Evolutionary conservation across 2,113 vertebrate species (phyloP), one percentile per base, ranked within the genome.

Genomic region (Pelobates fuscus): DNA sequence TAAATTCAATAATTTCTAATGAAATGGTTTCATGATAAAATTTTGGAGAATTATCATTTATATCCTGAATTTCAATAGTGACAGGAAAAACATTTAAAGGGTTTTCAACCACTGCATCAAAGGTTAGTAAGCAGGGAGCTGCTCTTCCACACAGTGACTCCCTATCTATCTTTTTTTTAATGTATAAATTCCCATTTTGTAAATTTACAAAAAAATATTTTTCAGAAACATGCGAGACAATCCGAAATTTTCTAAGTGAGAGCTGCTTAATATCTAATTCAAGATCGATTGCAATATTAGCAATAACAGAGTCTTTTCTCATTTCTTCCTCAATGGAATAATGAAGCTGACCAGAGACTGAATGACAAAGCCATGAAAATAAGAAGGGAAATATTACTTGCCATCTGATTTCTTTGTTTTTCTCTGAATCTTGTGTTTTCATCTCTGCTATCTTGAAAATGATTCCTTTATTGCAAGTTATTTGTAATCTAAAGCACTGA

Each of bases 241-340:
- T 77, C 0, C 80, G 89, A 44, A 90, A 88, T 4, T 72, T 88
- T 29, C 91, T 89, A 83, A 54, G 86, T 0, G 79, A 78, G 3
- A 96, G 80, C 79, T 92, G 87, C 75, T 79, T 84, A 3, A 87
- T 71, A 78, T 63, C 70, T 71, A 94, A 26, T 0, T 89, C 89
- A 72, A 96, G 70, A 62, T 93, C 88, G 17, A 78, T 81, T 63
- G 82, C 54, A 70, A 94, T 71, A 75, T 94, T 84, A 64, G 21
- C 54, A 43, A 70, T 44, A 70, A 12, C 30, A 26, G 37, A 44
- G 14, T 81, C 86, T 23, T 49, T 79, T 26, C 72, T 77, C 77
- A 75, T 75, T 81, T 91, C 88, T 78, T 90, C 88, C 0, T 78
- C 80, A 75, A 89, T 78, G 10, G 84, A 82, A 75, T 88, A 89